Conservation (phyloP, 2,113 vertebrate genomes). For the Turdus rufiventris region DNA sequence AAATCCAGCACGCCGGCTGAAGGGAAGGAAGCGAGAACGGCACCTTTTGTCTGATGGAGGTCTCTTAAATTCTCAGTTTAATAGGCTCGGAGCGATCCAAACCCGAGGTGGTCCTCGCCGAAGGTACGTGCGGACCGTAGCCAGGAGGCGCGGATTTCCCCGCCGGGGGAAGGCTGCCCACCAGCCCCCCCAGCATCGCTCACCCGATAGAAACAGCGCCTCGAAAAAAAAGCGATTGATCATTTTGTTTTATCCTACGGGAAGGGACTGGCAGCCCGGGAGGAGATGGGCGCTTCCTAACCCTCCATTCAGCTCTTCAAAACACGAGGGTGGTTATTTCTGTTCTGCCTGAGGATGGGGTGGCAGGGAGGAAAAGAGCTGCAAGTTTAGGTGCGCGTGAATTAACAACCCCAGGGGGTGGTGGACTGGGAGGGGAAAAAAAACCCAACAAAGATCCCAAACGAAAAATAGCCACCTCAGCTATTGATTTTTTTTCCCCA, state of each 20-base stretch:
- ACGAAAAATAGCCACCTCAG: not conserved
- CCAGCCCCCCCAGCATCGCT: not conserved
- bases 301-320: not conserved
- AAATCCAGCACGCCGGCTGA: not conserved
- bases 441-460: not conserved
- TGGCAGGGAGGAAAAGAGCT: not conserved
- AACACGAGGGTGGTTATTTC: not conserved
- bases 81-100: not conserved
- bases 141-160: not conserved
- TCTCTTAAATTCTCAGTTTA: not conserved
- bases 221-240: accelerated
- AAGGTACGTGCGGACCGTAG: not conserved
- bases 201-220: not conserved
- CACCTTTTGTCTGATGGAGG: constrained; percentile 56
- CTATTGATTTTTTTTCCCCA: not conserved
- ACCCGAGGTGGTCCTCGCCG: not conserved
- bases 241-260: not conserved
- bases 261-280: not conserved
- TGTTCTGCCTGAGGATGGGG: not conserved
- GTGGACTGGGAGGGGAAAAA: accelerated
- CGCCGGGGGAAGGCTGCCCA: not conserved
- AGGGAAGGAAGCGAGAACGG: not conserved
- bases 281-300: not conserved
- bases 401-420: not conserved
- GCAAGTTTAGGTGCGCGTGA: not conserved